Base-by-base conservation (phyloP, 2,113 vertebrate species). In the Gallinago paraguaiae region DNA sequence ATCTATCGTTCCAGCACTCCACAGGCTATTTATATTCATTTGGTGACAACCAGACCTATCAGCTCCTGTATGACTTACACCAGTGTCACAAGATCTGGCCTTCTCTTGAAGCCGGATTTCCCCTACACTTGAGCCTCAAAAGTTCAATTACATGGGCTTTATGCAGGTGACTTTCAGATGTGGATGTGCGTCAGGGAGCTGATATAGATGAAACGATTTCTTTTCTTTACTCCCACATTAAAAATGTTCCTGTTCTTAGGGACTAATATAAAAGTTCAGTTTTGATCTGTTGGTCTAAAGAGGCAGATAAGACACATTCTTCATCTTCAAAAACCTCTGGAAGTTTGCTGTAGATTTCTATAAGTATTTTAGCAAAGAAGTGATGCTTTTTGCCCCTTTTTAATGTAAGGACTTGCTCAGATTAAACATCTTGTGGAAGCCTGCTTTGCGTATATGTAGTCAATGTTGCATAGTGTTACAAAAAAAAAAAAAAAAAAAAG, bases 311-410 rank as follows among this genome's bases (percentile, higher is more conserved):
- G 33, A 76, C 9, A 65, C 20, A 76, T 59, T 80, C 56, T 84
- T 94, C 64, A 93, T 86, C 79, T 94, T 93, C 71, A 96, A 94
- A 95, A 81, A 72, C 5, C 46, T 46, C 75, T 89, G 50, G 17
- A 94, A 89, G 59, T 81, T 86, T 94, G 51, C 64, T 82, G 45
- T 37, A 79, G 85, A 65, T 82, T 88, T 82, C 88, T 96, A 95
- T 92, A 94, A 94, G 95, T 93, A 93, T 78, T 96, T 94, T 71
- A 93, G 41, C 30, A 68, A 89, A 90, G 71, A 70, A 93, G n/a
- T 54, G 46, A 37, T 61, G 54, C 41, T 81, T 75, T 39, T 68
- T 69, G 28, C 46, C 31, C 50, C 71, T 88, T 88, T 90, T 85
- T 41, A 78, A 93, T 5, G 20, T 71, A 74, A 78, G 69, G 46